These are phyloP conservation scores for Halcyon chelicuti DNA, from an alignment of 2,797 vertebrate species.

Conservation along the genomic window DNA sequence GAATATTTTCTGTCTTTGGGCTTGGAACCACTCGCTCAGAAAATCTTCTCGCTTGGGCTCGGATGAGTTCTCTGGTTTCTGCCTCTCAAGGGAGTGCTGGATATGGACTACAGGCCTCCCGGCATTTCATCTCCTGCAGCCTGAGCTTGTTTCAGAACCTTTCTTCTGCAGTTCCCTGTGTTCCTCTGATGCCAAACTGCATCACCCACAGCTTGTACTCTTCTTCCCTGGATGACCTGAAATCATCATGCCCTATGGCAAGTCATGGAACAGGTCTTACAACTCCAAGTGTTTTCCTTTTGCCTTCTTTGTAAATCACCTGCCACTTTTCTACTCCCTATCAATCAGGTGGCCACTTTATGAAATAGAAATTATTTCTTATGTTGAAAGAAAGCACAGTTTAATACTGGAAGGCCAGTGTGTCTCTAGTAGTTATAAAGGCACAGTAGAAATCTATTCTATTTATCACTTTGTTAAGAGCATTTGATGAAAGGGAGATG, in stretches of 20 bases:
- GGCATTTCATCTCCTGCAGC: background rate
- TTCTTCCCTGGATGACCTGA: background rate
- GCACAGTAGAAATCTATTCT: background rate
- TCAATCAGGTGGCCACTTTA: background rate
- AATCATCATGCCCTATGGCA: fast-evolving
- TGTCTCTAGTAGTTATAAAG: background rate
- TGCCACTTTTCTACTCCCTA: background rate
- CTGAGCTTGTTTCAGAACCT: background rate
- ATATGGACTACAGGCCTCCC: background rate
- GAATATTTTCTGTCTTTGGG: background rate
- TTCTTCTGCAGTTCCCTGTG: background rate
- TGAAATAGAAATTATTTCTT: background rate
- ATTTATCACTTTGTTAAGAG: background rate
- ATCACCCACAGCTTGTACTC: background rate
- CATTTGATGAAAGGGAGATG: too few relatives aligned
- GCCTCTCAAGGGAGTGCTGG: background rate
- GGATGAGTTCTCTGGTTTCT: background rate
- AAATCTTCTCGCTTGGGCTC: fast-evolving
- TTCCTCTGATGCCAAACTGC: background rate
- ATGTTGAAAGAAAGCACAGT: background rate
- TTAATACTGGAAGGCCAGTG: fast-evolving
- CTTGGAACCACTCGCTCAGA: background rate
- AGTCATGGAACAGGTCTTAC: background rate
- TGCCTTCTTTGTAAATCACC: fast-evolving
- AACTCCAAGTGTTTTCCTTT: background rate